phyloP scores from a whole-genome alignment of 2,888 invertebrate species.

The Lochmaea crataegi region DNA sequence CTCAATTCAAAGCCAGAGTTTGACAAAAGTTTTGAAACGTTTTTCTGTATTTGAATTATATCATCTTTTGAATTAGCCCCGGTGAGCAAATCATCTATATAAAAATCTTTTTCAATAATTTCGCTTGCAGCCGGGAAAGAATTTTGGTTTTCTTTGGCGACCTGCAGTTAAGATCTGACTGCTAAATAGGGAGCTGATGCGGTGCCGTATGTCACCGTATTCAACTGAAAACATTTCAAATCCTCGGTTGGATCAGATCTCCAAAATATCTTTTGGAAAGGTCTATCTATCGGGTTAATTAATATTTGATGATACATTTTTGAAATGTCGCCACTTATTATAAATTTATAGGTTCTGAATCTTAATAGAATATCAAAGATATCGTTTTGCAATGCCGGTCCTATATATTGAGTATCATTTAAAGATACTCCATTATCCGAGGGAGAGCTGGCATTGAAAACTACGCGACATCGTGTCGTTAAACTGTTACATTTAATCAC shows the following conservation, averaged over 20 bases:
- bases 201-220: conserved; percentile 57
- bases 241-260: conserved; percentile 42
- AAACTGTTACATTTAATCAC: background rate
- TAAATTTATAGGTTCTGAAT: conserved; percentile 17
- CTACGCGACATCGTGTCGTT: background rate
- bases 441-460: conserved; percentile 50
- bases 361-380: conserved; percentile 14
- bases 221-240: conserved; percentile 43
- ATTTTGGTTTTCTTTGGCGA: conserved; percentile 46
- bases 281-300: conserved; percentile 25
- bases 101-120: conserved; percentile 47
- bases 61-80: conserved; percentile 36
- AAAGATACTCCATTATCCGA: conserved; percentile 29
- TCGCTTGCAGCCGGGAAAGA: conserved; percentile 34
- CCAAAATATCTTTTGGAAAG: conserved; percentile 58
- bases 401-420: conserved; percentile 34
- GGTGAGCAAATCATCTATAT: conserved; percentile 54
- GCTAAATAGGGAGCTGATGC: conserved; percentile 52
- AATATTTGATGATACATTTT: conserved; percentile 37
- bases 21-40: conserved; percentile 19
- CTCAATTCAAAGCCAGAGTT: conserved; percentile 27
- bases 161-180: conserved; percentile 45
- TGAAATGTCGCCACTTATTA: conserved; percentile 29
- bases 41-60: conserved; percentile 18
- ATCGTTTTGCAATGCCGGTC: conserved; percentile 21